Percentiles rank a stretch among this genome's conserved stretches.
phyloP scores from a whole-genome alignment of 2,888 invertebrate genomes.

The Dysmachus trigonus region DNA sequence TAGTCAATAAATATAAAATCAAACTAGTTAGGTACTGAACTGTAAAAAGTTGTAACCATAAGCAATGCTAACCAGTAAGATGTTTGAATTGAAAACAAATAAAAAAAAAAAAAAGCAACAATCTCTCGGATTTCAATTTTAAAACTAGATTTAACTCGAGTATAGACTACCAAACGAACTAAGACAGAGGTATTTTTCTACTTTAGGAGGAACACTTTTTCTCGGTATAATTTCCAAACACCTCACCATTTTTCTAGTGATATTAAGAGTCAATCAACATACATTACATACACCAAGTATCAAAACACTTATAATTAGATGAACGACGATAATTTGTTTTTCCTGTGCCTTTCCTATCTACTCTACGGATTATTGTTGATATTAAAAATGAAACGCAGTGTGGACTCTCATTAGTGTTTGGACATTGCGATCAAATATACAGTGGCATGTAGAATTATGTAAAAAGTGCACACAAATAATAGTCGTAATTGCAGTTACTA shows the following conservation, averaged over 20 bases:
- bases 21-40: neutral
- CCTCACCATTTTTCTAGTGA: constrained; percentile 12
- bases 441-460: neutral
- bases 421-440: neutral
- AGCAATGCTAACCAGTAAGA: neutral
- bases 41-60: neutral
- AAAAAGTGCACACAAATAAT: constrained; percentile 24
- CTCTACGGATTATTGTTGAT: constrained; percentile 23
- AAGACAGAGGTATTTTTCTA: constrained; percentile 12
- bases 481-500: constrained; percentile 11
- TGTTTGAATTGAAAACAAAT: neutral
- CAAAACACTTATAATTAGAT: neutral
- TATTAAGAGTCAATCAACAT: constrained; percentile 5
- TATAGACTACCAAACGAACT: constrained; percentile 30
- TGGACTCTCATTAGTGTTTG: constrained; percentile 4
- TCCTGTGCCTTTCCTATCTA: constrained; percentile 43
- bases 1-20: constrained; percentile 2
- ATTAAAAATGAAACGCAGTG: neutral
- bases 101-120: too few relatives aligned
- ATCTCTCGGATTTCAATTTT: neutral
- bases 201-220: constrained; percentile 23
- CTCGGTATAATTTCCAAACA: neutral
- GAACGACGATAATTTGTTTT: constrained; percentile 9
- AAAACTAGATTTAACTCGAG: neutral
- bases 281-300: constrained; percentile 19